These are phyloP conservation scores for Andricus quercusramuli DNA, from an alignment of 2,888 invertebrate genomes.

Conservation along the genomic window DNA sequence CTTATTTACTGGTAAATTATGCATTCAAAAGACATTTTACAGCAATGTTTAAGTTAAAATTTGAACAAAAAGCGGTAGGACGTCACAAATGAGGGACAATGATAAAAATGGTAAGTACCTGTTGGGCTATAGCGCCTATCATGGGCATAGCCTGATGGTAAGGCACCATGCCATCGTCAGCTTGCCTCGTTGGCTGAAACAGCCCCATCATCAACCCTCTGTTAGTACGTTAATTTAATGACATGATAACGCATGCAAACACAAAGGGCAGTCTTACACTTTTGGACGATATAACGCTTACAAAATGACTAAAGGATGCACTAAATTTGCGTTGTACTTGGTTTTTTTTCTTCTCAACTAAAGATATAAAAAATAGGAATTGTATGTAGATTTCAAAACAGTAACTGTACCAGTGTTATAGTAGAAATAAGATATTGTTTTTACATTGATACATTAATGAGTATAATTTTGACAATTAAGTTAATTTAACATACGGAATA, in stretches of 20 bases:
- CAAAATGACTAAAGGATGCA: slow-evolving; percentile 31
- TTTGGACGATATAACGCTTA: slow-evolving; percentile 11
- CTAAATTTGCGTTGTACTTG: slow-evolving; percentile 11
- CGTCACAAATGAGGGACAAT: slow-evolving; percentile 54
- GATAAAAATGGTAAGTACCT: slow-evolving; percentile 70
- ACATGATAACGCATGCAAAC: slow-evolving; percentile 67
- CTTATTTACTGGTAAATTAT: no score
- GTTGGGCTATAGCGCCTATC: slow-evolving; percentile 80
- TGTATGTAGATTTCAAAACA: neutral
- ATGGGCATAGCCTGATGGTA: slow-evolving; percentile 84
- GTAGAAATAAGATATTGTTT: no score
- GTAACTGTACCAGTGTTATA: neutral
- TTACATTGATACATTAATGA: no score
- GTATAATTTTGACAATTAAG: no score
- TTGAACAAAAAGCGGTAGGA: slow-evolving; percentile 42
- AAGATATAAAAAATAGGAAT: slow-evolving; percentile 12
- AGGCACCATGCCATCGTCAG: slow-evolving; percentile 81
- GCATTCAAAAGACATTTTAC: neutral
- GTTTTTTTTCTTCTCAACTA: slow-evolving; percentile 23
- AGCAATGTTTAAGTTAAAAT: neutral
- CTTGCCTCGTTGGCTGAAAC: slow-evolving; percentile 81
- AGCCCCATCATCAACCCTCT: slow-evolving; percentile 75
- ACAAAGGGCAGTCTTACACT: slow-evolving; percentile 54
- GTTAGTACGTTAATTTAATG: slow-evolving; percentile 72
- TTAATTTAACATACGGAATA: neutral